A percentile compares a stretch with the other conserved stretches of the same genome.
Evolutionary conservation across 2,113 vertebrate species (phyloP).

Genomic region (Dermatemys mawii): DNA sequence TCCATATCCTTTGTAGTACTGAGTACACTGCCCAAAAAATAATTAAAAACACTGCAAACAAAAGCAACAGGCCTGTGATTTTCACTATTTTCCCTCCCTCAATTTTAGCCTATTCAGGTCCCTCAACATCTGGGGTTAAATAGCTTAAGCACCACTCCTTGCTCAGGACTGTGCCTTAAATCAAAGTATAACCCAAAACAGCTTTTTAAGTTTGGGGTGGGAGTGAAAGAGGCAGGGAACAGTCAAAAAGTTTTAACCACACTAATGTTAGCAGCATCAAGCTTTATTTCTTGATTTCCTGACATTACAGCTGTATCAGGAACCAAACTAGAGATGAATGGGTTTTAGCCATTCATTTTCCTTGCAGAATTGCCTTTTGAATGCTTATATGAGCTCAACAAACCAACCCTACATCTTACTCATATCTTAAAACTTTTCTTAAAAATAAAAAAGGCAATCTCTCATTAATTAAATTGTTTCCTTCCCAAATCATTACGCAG

Average conservation of each 20-base stretch:
- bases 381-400: background rate
- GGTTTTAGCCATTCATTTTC: background rate
- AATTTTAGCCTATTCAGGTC: accelerated
- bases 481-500: background rate
- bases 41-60: background rate
- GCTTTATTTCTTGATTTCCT: background rate
- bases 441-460: background rate
- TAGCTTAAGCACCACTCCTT: background rate
- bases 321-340: background rate
- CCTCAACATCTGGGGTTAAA: background rate
- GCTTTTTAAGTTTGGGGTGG: background rate
- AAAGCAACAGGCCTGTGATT: background rate
- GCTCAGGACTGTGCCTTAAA: background rate
- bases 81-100: background rate
- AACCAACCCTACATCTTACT: background rate
- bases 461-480: background rate
- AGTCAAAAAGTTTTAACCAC: background rate
- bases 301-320: background rate
- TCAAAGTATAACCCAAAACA: background rate
- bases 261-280: background rate
- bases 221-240: background rate
- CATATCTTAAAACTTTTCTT: background rate
- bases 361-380: background rate
- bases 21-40: background rate
- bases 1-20: background rate